Conservation (phyloP, 2,888 invertebrate genomes). For the Drosophila basisetae region DNA sequence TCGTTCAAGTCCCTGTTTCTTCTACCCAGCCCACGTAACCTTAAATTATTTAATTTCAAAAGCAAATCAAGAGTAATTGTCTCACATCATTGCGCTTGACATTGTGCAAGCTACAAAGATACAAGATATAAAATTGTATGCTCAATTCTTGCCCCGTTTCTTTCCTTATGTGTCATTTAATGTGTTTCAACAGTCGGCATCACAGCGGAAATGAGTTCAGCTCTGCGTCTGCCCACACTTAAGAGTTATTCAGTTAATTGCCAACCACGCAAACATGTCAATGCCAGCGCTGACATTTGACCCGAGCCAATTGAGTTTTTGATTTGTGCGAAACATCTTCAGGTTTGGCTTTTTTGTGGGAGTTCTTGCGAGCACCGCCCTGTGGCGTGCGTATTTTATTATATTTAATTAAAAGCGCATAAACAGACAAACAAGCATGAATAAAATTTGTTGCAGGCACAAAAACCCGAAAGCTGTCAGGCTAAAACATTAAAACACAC, state of each 20-base stretch:
- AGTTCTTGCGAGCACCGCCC: slow-evolving; percentile 24
- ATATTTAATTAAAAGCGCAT: slow-evolving; percentile 55
- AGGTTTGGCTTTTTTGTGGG: slow-evolving; percentile 1
- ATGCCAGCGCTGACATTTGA: slow-evolving; percentile 55
- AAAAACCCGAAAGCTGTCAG: slow-evolving; percentile 38
- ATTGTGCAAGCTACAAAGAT: slow-evolving; percentile 54
- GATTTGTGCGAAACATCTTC: slow-evolving; percentile 22
- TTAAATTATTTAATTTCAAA: slow-evolving; percentile 57
- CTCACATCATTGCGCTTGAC: slow-evolving; percentile 78
- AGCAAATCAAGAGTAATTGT: slow-evolving; percentile 72
- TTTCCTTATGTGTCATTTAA: slow-evolving; percentile 25
- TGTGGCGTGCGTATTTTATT: slow-evolving; percentile 44
- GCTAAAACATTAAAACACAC: slow-evolving; percentile 7
- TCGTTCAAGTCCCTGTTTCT: neutral
- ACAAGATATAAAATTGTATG: slow-evolving; percentile 17
- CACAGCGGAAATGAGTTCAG: slow-evolving; percentile 71
- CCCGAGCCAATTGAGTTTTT: slow-evolving; percentile 51
- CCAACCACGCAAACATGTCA: slow-evolving; percentile 57
- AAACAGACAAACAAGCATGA: slow-evolving; percentile 27
- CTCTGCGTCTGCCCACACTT: slow-evolving; percentile 35
- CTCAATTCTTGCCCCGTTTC: neutral
- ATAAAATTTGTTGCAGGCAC: slow-evolving; percentile 46
- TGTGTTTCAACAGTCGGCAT: slow-evolving; percentile 15
- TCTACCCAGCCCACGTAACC: slow-evolving; percentile 14
- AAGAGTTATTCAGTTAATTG: slow-evolving; percentile 57